Percentiles rank a stretch among this genome's conserved stretches.
Evolutionary conservation across 1,140 invertebrate genomes (phyloP).

Genomic region (Pachypeltis micranthus): DNA sequence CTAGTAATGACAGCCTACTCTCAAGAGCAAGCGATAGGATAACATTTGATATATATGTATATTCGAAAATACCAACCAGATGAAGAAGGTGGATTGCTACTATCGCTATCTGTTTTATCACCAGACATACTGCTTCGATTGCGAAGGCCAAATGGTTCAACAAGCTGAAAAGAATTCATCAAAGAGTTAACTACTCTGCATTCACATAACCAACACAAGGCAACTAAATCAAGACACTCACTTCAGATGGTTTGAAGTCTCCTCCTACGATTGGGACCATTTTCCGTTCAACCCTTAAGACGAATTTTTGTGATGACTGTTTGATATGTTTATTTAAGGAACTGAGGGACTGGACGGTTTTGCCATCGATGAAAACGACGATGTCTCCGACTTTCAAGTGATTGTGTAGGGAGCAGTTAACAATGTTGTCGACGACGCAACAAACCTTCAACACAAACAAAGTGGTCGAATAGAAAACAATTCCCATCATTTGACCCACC

Average conservation of each 20-base stretch:
- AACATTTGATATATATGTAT: too few species aligned
- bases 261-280: constrained; percentile 29
- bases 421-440: constrained; percentile 65
- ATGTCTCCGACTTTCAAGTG: constrained; percentile 68
- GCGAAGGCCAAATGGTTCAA: constrained; percentile 18
- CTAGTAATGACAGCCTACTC: too few species aligned
- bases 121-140: constrained; percentile 21
- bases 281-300: constrained; percentile 45
- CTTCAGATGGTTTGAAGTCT: neutral
- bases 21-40: too few species aligned
- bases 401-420: constrained; percentile 39
- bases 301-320: constrained; percentile 39
- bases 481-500: too few species aligned
- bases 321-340: constrained; percentile 59
- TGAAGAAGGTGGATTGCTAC: constrained; percentile 28
- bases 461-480: too few species aligned
- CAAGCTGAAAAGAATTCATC: neutral
- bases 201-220: constrained; percentile 33
- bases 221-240: constrained; percentile 19
- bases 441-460: constrained; percentile 31
- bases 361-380: constrained; percentile 67
- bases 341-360: constrained; percentile 54
- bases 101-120: constrained; percentile 31
- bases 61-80: too few species aligned
- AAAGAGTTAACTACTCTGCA: neutral